These are phyloP conservation scores for Crocodylus rhombifer DNA, from an alignment of 2,797 vertebrate species.

Conservation along the genomic window DNA sequence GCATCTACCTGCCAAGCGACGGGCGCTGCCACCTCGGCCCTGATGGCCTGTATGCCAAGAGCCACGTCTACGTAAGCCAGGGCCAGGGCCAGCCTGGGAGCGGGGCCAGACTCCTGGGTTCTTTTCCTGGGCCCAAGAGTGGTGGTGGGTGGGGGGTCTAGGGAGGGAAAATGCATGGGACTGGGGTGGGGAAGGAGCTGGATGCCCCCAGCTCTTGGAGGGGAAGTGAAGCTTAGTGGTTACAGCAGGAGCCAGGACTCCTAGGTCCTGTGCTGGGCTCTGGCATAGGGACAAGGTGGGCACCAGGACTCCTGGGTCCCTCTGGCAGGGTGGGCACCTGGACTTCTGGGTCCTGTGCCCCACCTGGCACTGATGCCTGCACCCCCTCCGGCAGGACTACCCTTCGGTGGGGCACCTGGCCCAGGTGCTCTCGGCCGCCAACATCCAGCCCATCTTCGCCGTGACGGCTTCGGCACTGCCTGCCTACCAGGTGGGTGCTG, in stretches of 20 bases:
- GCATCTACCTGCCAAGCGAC: constrained; percentile 82
- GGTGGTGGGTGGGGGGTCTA: too few relatives aligned
- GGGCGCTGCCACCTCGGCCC: constrained; percentile 82
- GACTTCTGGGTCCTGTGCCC: not conserved
- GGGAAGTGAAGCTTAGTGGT: not conserved
- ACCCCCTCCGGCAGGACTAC: constrained; percentile 79
- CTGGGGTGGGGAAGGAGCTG: too few relatives aligned
- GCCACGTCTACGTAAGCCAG: constrained; percentile 79
- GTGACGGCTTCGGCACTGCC: constrained; percentile 80
- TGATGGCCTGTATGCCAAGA: constrained; percentile 75
- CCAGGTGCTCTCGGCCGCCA: constrained; percentile 81
- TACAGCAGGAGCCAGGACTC: not conserved
- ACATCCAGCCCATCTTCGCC: constrained; percentile 88
- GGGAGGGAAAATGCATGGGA: too few relatives aligned
- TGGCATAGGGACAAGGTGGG: not conserved
- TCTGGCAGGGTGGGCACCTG: too few relatives aligned
- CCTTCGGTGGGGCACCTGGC: constrained; percentile 86
- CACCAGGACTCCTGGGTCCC: not conserved
- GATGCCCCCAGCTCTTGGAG: not conserved
- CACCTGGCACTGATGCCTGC: not conserved
- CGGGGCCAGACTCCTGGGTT: not conserved
- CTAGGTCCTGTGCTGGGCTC: not conserved
- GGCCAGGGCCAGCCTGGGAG: not conserved
- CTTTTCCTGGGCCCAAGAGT: not conserved
- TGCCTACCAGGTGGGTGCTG: constrained; percentile 78